phyloP scores from a whole-genome alignment of 1,140 invertebrate genomes.

The Lepidurus packardi region DNA sequence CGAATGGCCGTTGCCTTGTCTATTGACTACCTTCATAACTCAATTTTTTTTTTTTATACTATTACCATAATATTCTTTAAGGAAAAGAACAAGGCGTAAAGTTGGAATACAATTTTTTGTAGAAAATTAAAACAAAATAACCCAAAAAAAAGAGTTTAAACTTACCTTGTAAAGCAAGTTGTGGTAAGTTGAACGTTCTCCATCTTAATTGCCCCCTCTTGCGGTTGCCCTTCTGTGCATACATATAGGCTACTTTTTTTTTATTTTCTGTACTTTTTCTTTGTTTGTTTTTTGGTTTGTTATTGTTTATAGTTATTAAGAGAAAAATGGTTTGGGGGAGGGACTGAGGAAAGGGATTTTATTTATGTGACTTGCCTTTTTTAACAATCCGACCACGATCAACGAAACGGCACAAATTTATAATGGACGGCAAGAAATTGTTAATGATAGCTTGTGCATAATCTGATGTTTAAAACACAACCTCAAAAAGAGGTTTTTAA shows the following conservation, averaged over 20 bases:
- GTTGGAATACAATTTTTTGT: no score
- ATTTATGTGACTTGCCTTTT: no score
- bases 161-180: not conserved
- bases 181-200: not conserved
- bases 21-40: not conserved
- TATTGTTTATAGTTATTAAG: not conserved
- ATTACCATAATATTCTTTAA: not conserved
- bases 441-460: no score
- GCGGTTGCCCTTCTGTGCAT: conserved; percentile 17
- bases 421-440: no score
- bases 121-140: no score
- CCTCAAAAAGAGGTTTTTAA: no score
- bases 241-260: not conserved
- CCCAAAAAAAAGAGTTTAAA: no score
- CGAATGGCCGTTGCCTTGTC: not conserved
- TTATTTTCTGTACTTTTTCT: not conserved
- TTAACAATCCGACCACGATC: no score
- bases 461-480: no score
- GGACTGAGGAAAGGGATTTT: no score
- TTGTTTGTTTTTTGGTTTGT: not conserved
- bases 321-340: not conserved
- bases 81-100: no score
- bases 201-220: not conserved
- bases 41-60: not conserved
- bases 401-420: no score